These are phyloP conservation scores for Crambe crambe DNA, from an alignment of 37 sponge, comb jelly and placozoan genomes.

Conservation along the genomic window DNA sequence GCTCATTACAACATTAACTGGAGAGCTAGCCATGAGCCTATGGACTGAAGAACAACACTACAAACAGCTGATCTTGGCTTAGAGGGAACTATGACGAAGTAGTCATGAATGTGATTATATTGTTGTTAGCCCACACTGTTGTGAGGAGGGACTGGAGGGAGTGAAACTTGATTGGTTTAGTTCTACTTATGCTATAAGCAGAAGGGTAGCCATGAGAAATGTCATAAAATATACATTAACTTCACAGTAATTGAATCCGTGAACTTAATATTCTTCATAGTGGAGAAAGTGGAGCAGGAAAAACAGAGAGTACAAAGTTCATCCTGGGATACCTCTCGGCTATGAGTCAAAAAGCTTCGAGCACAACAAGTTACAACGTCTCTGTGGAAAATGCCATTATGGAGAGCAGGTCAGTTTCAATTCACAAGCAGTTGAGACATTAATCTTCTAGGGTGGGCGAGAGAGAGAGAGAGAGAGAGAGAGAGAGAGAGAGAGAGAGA, in stretches of 20 bases:
- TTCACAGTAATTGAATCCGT: too few relatives aligned
- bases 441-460: background rate
- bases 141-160: too few relatives aligned
- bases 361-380: conserved; percentile 12
- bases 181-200: too few relatives aligned
- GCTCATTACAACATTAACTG: background rate
- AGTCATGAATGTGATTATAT: too few relatives aligned
- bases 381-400: conserved; percentile 82
- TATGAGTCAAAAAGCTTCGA: conserved; percentile 73
- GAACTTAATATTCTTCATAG: conserved; percentile 45
- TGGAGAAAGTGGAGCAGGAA: conserved; percentile 99
- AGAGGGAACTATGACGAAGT: too few relatives aligned
- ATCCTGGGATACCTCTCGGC: conserved; percentile 91
- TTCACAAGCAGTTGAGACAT: background rate
- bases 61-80: background rate
- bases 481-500: background rate
- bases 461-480: too few relatives aligned
- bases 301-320: conserved; percentile 97
- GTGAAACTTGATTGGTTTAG: too few relatives aligned
- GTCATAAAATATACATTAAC: too few relatives aligned
- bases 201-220: too few relatives aligned
- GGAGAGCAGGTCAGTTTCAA: conserved; percentile 87
- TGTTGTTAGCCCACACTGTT: too few relatives aligned
- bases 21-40: background rate
- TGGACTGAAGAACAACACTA: background rate